A percentile compares a stretch with the other conserved stretches of the same genome.
These are phyloP conservation scores for Mugil cephalus DNA, from an alignment of 2,113 vertebrate genomes.

Conservation along the genomic window DNA sequence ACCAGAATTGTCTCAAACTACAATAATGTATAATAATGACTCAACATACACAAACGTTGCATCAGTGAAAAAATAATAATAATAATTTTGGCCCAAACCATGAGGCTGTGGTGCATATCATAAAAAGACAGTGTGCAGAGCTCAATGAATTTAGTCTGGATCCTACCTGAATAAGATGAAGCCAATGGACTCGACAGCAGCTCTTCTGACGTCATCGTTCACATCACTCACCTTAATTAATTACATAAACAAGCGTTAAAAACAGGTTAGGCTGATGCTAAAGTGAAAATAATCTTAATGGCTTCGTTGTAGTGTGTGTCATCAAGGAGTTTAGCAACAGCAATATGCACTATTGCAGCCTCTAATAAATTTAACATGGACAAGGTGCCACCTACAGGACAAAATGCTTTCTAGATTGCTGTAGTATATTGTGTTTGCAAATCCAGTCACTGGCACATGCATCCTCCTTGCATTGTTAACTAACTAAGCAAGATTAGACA, in stretches of 20 bases:
- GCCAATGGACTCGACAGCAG: slow-evolving; percentile 97
- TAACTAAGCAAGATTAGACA: neutral
- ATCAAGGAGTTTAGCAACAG: neutral
- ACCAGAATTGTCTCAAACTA: too few relatives aligned
- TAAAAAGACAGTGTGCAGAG: too few relatives aligned
- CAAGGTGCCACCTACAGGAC: slow-evolving; percentile 74
- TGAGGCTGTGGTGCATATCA: too few relatives aligned
- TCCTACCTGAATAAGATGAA: slow-evolving; percentile 98
- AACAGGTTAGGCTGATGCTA: neutral
- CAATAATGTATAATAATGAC: too few relatives aligned
- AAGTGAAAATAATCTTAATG: neutral
- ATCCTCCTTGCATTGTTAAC: neutral
- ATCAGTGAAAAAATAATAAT: too few relatives aligned
- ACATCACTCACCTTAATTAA: slow-evolving; percentile 94
- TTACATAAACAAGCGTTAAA: neutral
- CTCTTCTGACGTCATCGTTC: slow-evolving; percentile 96
- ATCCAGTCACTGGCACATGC: neutral
- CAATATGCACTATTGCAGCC: neutral
- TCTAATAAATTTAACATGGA: slow-evolving; percentile 5
- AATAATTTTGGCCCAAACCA: too few relatives aligned
- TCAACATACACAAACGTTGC: too few relatives aligned
- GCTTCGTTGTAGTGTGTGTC: neutral
- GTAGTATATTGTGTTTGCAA: neutral
- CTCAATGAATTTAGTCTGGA: neutral
- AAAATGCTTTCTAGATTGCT: slow-evolving; percentile 14